These are phyloP conservation scores for Hedya salicella DNA, from an alignment of 2,888 invertebrate species.

Conservation along the genomic window DNA sequence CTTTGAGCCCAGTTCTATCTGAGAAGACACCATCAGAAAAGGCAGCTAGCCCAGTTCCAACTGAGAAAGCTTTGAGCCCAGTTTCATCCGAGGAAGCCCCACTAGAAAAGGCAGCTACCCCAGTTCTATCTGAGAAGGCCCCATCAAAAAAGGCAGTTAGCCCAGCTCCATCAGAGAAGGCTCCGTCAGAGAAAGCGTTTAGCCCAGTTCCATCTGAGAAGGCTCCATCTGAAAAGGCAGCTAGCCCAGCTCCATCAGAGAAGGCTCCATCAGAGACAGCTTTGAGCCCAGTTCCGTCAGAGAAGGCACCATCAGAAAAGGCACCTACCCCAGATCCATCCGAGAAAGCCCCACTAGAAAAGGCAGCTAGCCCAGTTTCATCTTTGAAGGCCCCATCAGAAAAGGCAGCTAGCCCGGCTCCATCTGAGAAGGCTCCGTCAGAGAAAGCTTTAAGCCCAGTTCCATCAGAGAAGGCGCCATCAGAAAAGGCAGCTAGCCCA, in stretches of 20 bases:
- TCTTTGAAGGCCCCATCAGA: constrained; percentile 36
- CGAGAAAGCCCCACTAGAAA: constrained; percentile 23
- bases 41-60: not conserved
- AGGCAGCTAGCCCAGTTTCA: constrained; percentile 17
- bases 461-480: constrained; percentile 27
- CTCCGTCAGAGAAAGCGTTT: constrained; percentile 2
- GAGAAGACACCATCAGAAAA: constrained; percentile 8
- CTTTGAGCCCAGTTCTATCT: constrained; percentile 25
- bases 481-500: constrained; percentile 20
- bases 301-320: constrained; percentile 34
- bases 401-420: constrained; percentile 39
- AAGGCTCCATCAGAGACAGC: constrained; percentile 39
- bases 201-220: constrained; percentile 38
- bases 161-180: not conserved
- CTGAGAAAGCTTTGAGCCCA: constrained; percentile 23
- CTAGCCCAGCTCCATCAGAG: constrained; percentile 3
- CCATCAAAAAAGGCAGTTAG: constrained; percentile 12
- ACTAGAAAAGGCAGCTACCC: constrained; percentile 8
- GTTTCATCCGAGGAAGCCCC: constrained; percentile 4
- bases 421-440: not conserved
- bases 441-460: constrained; percentile 7
- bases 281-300: constrained; percentile 31
- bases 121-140: constrained; percentile 4
- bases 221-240: not conserved
- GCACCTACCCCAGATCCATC: not conserved